phyloP scores from a whole-genome alignment of 1,140 invertebrate species.

The Lordiphosa clarofinis region DNA sequence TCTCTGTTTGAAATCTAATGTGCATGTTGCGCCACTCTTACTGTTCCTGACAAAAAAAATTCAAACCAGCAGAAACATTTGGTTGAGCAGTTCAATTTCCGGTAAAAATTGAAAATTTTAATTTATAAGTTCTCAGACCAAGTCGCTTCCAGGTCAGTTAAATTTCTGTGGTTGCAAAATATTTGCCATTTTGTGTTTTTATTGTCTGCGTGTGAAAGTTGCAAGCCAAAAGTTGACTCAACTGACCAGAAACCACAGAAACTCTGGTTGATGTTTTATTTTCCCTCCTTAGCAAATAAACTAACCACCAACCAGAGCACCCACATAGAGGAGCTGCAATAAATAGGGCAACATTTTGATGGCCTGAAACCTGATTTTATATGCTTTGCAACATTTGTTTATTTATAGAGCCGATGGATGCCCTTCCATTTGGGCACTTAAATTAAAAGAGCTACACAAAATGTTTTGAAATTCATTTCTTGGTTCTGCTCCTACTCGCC shows the following conservation, averaged over 20 bases:
- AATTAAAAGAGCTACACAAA: constrained; percentile 36
- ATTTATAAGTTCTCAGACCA: no score
- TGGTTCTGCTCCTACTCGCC: background rate
- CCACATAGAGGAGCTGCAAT: constrained; percentile 3
- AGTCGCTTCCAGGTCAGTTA: no score
- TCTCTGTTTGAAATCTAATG: no score
- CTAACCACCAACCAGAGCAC: background rate
- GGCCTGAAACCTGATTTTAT: constrained; percentile 25
- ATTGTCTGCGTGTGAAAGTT: background rate
- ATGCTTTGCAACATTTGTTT: constrained; percentile 42
- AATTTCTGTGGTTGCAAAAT: no score
- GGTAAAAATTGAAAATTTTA: no score
- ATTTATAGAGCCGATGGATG: constrained; percentile 25
- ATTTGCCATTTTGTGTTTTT: background rate
- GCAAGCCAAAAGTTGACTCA: constrained; percentile 3
- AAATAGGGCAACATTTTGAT: constrained; percentile 2
- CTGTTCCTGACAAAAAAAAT: no score
- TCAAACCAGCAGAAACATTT: no score
- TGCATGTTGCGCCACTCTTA: no score
- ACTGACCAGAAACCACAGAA: background rate
- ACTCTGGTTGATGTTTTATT: background rate
- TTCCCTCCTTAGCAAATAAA: background rate
- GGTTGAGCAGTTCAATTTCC: no score
- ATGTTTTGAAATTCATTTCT: constrained; percentile 16
- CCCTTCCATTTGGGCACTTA: constrained; percentile 24